Percentiles rank a stretch among this genome's conserved stretches.
Evolutionary conservation across 64 coral and sea anemone species (phyloP).

Genomic region (Actinia equina): DNA sequence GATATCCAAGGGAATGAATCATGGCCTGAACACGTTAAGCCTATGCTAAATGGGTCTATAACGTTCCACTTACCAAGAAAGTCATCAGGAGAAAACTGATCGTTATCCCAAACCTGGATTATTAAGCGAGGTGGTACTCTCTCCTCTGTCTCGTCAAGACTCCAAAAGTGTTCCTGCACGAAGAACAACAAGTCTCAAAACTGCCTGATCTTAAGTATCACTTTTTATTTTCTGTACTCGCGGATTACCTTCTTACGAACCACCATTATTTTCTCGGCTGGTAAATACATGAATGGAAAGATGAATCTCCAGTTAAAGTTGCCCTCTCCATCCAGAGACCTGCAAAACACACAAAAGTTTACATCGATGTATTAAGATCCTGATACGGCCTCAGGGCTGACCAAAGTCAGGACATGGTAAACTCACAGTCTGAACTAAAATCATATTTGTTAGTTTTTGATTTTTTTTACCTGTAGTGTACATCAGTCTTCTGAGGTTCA

Average conservation of each 20-base stretch:
- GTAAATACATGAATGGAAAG: conserved; percentile 62
- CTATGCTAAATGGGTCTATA: too few relatives aligned
- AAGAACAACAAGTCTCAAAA: background rate
- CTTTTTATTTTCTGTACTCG: background rate
- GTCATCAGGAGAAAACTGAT: conserved; percentile 87
- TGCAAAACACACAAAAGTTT: background rate
- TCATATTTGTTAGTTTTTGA: too few relatives aligned
- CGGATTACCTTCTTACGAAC: conserved; percentile 52
- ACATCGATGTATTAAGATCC: too few relatives aligned
- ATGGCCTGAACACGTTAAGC: too few relatives aligned
- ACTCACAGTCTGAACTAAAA: too few relatives aligned
- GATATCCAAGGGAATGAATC: too few relatives aligned
- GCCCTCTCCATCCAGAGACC: conserved; percentile 62
- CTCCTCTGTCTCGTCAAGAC: conserved; percentile 84
- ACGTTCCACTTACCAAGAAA: conserved; percentile 60
- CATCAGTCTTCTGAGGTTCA: conserved; percentile 83
- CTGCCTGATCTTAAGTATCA: background rate
- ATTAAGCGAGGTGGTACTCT: conserved; percentile 65
- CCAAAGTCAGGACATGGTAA: too few relatives aligned
- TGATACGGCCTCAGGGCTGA: too few relatives aligned
- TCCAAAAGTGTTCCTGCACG: conserved; percentile 78
- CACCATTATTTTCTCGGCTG: conserved; percentile 59
- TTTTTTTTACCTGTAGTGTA: conserved; percentile 93
- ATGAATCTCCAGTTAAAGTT: conserved; percentile 71
- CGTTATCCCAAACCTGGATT: conserved; percentile 89